Conservation (phyloP, 2,888 invertebrate genomes). For the Spilosoma lubricipeda region DNA sequence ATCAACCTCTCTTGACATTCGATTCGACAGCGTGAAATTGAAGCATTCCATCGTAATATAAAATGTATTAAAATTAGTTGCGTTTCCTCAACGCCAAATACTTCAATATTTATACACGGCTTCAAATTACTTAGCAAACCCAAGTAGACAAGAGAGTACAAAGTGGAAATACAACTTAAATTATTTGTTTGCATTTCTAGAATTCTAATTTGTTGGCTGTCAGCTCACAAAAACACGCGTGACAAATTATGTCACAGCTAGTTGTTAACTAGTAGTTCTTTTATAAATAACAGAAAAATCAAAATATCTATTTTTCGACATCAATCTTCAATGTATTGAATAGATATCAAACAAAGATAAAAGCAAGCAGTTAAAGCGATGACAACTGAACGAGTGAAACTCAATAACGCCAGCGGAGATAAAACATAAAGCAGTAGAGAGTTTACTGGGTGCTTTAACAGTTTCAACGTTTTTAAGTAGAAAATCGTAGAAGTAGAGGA, state of each 20-base stretch:
- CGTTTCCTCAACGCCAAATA: constrained; percentile 34
- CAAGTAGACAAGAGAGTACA: constrained; percentile 1
- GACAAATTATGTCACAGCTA: constrained; percentile 28
- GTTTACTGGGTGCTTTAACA: constrained; percentile 49
- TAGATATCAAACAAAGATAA: constrained; percentile 61
- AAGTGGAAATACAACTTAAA: background rate
- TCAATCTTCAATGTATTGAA: constrained; percentile 53
- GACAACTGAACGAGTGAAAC: constrained; percentile 59
- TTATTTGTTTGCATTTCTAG: constrained; percentile 13
- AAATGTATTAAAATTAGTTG: constrained; percentile 44
- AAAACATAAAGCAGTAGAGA: constrained; percentile 54
- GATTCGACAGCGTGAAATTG: constrained; percentile 71
- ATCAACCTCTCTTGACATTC: constrained; percentile 55
- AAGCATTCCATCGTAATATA: constrained; percentile 44
- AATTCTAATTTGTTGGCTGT: constrained; percentile 15
- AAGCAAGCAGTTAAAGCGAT: constrained; percentile 55
- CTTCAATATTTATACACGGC: constrained; percentile 15
- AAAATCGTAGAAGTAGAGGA: constrained; percentile 55
- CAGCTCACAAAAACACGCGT: constrained; percentile 26
- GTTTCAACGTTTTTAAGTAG: constrained; percentile 56
- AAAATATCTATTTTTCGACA: constrained; percentile 51
- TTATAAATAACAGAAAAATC: constrained; percentile 42
- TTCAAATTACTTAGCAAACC: background rate
- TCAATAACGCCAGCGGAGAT: constrained; percentile 57
- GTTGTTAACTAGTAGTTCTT: constrained; percentile 22